Evolutionary conservation across 2,113 vertebrate genomes (phyloP).

Genomic region (Ictalurus furcatus): DNA sequence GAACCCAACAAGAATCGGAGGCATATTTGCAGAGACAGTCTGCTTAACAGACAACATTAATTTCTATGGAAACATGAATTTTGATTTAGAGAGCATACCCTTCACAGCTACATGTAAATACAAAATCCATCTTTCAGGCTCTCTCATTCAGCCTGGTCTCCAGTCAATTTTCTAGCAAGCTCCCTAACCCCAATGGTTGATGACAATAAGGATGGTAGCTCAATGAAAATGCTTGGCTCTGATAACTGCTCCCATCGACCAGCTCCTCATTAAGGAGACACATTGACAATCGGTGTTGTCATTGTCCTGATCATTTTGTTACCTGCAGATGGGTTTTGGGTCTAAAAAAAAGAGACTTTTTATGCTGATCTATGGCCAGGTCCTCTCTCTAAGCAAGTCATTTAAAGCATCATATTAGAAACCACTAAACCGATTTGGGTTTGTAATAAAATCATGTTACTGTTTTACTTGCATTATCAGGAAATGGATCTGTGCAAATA

Average conservation of each 20-base stretch:
- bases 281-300: conserved; percentile 62
- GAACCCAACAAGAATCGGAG: not conserved
- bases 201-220: conserved; percentile 59
- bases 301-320: conserved; percentile 52
- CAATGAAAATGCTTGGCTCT: conserved; percentile 55
- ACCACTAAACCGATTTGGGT: not conserved
- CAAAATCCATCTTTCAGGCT: conserved; percentile 61
- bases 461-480: not conserved
- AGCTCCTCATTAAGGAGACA: conserved; percentile 52
- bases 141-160: conserved; percentile 58
- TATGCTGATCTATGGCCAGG: not conserved
- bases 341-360: not conserved
- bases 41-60: not conserved
- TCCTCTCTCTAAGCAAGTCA: not conserved
- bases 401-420: conserved; percentile 7
- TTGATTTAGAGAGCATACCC: not conserved
- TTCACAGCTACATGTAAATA: conserved; percentile 44
- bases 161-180: conserved; percentile 34
- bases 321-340: conserved; percentile 22
- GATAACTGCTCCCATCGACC: conserved; percentile 63
- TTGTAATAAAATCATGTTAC: not conserved
- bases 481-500: not conserved
- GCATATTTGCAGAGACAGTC: not conserved
- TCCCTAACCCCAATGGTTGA: conserved; percentile 50
- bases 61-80: conserved; percentile 9